phyloP scores from a whole-genome alignment of 2,113 vertebrate genomes.

The Vulpes vulpes region DNA sequence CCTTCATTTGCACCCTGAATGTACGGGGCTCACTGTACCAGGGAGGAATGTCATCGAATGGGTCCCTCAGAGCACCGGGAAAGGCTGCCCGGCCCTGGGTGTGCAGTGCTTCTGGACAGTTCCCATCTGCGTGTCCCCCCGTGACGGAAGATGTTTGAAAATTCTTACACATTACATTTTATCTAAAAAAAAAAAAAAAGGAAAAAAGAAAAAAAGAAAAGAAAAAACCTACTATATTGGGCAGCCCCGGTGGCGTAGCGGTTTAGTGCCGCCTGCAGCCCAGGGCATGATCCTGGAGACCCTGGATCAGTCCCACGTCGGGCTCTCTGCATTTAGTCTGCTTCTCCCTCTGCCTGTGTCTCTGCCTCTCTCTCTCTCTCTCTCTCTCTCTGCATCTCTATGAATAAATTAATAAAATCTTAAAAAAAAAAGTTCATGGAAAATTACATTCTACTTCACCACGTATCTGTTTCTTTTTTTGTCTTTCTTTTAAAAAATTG shows the following conservation, averaged over 20 bases:
- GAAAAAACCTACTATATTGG: too few relatives aligned
- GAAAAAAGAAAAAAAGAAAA: too few relatives aligned
- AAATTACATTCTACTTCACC: background rate
- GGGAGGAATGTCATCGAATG: rapidly evolving
- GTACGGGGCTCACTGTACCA: background rate
- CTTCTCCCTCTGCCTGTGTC: too few relatives aligned
- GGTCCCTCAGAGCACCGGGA: background rate
- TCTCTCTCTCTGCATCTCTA: too few relatives aligned
- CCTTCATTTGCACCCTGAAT: background rate
- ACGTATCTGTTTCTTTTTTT: background rate
- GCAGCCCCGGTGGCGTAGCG: too few relatives aligned
- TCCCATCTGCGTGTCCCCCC: background rate
- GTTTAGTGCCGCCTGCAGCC: too few relatives aligned
- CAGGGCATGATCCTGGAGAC: too few relatives aligned
- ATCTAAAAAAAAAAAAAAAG: background rate
- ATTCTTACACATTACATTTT: background rate
- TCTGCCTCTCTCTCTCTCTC: too few relatives aligned
- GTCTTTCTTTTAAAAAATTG: background rate
- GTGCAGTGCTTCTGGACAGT: background rate
- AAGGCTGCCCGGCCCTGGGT: rapidly evolving
- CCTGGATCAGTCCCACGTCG: too few relatives aligned
- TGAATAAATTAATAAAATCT: too few relatives aligned
- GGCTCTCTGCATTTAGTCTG: too few relatives aligned
- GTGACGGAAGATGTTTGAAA: background rate
- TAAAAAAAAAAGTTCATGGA: background rate